A percentile compares a stretch with the other conserved stretches of the same genome.
phyloP scores from a whole-genome alignment of 2,888 invertebrate species.

The Trichopoda pennipes region DNA sequence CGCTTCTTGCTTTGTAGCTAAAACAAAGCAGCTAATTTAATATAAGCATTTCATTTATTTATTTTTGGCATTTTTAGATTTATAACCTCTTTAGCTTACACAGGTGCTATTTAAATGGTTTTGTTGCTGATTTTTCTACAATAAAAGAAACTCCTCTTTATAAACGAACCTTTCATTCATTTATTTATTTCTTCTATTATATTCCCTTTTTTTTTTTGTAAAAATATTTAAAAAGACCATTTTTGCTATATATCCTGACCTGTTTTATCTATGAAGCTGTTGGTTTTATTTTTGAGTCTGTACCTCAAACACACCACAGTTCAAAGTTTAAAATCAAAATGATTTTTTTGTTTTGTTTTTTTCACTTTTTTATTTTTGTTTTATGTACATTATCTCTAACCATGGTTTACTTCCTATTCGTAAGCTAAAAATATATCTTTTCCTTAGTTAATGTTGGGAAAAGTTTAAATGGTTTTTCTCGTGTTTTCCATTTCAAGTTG shows the following conservation, averaged over 20 bases:
- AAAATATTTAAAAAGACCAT: not conserved
- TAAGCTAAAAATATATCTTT: slow-evolving; percentile 43
- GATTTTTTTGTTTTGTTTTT: slow-evolving; percentile 21
- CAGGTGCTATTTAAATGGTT: slow-evolving; percentile 44
- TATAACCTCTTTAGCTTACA: slow-evolving; percentile 21
- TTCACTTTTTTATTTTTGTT: slow-evolving; percentile 1
- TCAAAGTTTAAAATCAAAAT: slow-evolving; percentile 64
- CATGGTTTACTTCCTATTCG: slow-evolving; percentile 65
- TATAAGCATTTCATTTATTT: slow-evolving; percentile 22
- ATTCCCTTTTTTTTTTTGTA: not conserved
- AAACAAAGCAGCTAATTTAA: slow-evolving; percentile 25
- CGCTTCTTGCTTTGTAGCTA: not conserved
- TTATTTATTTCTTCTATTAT: slow-evolving; percentile 35
- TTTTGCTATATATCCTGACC: slow-evolving; percentile 56
- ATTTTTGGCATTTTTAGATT: slow-evolving; percentile 32
- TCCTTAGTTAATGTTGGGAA: slow-evolving; percentile 52
- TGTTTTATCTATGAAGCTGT: slow-evolving; percentile 58
- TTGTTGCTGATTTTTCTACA: slow-evolving; percentile 15
- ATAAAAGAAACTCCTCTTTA: slow-evolving; percentile 19
- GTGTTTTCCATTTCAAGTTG: slow-evolving; percentile 34
- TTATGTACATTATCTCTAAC: slow-evolving; percentile 46
- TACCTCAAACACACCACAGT: slow-evolving; percentile 50
- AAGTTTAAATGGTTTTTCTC: slow-evolving; percentile 38
- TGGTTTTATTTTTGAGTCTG: slow-evolving; percentile 4
- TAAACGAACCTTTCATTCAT: slow-evolving; percentile 31